Conservation (phyloP, 2,888 invertebrate species). For the Heliconius cydno region DNA sequence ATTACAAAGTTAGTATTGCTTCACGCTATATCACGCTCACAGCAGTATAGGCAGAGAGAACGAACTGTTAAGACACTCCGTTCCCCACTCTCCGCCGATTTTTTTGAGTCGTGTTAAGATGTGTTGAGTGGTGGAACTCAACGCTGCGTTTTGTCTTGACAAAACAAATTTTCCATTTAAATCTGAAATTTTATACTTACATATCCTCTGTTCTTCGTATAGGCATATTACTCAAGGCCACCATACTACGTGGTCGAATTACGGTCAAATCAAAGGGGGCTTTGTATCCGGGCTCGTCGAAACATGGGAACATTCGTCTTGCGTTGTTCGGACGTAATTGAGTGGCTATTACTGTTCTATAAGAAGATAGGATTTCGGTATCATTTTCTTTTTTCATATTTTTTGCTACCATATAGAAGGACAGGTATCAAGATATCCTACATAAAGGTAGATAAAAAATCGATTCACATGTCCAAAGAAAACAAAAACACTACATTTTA, state of each 20-base stretch:
- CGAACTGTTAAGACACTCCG: too few relatives aligned
- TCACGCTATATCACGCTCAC: too few relatives aligned
- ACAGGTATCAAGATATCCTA: background rate
- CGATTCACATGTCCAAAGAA: background rate
- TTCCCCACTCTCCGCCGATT: too few relatives aligned
- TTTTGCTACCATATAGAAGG: background rate
- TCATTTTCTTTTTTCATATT: background rate
- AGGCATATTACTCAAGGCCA: constrained; percentile 86
- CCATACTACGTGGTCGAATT: constrained; percentile 83
- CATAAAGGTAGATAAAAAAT: too few relatives aligned
- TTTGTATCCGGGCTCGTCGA: constrained; percentile 91
- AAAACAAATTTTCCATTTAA: too few relatives aligned
- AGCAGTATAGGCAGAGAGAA: too few relatives aligned
- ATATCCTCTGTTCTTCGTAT: constrained; percentile 82
- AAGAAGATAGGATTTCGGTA: constrained; percentile 21
- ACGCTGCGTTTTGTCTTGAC: too few relatives aligned
- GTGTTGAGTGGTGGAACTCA: too few relatives aligned
- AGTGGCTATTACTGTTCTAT: constrained; percentile 86
- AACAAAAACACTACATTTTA: background rate
- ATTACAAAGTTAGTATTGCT: too few relatives aligned
- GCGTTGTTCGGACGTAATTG: constrained; percentile 89
- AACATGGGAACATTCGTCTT: constrained; percentile 90
- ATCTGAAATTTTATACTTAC: constrained; percentile 73
- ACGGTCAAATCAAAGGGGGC: constrained; percentile 86
- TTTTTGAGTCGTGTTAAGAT: too few relatives aligned